Evolutionary conservation across 2,797 vertebrate genomes (phyloP), one percentile per base, ranked within the genome.

Genomic region (Myotis vivesi): DNA sequence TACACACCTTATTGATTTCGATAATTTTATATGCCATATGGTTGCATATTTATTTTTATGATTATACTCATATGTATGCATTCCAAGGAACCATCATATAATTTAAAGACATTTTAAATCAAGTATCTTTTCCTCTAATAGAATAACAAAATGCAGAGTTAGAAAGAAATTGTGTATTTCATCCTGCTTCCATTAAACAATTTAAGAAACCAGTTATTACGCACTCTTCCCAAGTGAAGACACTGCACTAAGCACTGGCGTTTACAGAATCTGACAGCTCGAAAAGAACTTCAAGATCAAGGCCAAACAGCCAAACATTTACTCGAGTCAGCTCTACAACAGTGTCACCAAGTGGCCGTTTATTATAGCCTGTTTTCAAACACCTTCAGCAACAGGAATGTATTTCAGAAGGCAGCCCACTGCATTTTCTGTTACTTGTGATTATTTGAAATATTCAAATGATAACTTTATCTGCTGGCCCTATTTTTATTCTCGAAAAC

Each of bases 331-430:
- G 72, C 76, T 96, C 59, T 77, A 91, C 95, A 96, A 95, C 25
- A 95, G 82, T 57, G n/a, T 90, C 97, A 95, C 82, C 97, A 95
- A 75, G 93, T 95, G 96, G 90, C n/a, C 8, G 0, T n/a, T 72
- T 72, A 46, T 12, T 20, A 36, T 23, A 92, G 79, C 16, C 28
- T 84, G 19, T n/a, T 33, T 17, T 80, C 5, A 51, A 92, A 85
- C 17, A 59, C 28, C 15, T 80, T 90, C 5, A 83, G 33, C 12
- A 68, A 84, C 0, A 68, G 51, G 53, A 83, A 66, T 3, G 1
- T n/a, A 81, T 57, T 19, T 92, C 19, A 33, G 44, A 94, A 93
- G 22, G 11, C 38, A 79, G 28, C 16, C 8, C 19, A 87, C 30
- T 36, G 25, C 1, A 82, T 86, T 93, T 94, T 81, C 80, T 57